These are phyloP conservation scores for Numenius arquata DNA, from an alignment of 2,113 vertebrate species.

Conservation along the genomic window DNA sequence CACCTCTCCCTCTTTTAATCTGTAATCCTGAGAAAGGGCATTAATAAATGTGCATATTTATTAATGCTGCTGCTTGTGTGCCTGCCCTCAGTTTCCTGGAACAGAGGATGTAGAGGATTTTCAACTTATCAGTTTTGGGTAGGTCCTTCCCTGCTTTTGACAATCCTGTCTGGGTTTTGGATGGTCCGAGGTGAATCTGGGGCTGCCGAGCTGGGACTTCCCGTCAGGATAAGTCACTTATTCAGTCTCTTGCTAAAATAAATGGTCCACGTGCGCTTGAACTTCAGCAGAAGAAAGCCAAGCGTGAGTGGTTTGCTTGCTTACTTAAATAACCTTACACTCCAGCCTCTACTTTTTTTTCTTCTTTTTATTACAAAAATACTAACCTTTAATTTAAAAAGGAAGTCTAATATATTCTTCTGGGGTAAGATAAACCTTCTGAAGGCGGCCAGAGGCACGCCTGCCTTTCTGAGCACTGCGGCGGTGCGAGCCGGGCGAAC, in stretches of 20 bases:
- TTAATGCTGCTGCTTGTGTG: not conserved
- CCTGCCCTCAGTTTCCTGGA: fast-evolving
- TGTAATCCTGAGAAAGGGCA: not conserved
- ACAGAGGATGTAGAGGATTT: not conserved
- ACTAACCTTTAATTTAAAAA: not conserved
- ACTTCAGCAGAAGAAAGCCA: not conserved
- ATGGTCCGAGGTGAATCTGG: not conserved
- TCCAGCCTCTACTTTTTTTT: not conserved
- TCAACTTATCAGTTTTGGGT: fast-evolving
- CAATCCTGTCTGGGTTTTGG: not conserved
- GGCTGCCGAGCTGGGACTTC: not conserved
- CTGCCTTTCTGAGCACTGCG: not conserved
- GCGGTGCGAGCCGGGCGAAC: not conserved
- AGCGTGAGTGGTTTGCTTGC: not conserved
- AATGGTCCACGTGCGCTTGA: not conserved
- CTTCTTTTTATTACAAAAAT: not conserved
- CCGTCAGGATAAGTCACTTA: not conserved
- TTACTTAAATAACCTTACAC: not conserved
- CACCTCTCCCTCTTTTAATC: not conserved
- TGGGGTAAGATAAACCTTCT: not conserved
- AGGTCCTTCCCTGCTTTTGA: not conserved
- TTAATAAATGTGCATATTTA: not conserved
- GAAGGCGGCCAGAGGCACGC: not conserved
- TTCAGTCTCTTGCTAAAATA: not conserved
- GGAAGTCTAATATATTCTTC: not conserved